Evolutionary conservation across 2,113 vertebrate species (phyloP), one percentile per base, ranked within the genome.

Genomic region (Scopus umbretta): DNA sequence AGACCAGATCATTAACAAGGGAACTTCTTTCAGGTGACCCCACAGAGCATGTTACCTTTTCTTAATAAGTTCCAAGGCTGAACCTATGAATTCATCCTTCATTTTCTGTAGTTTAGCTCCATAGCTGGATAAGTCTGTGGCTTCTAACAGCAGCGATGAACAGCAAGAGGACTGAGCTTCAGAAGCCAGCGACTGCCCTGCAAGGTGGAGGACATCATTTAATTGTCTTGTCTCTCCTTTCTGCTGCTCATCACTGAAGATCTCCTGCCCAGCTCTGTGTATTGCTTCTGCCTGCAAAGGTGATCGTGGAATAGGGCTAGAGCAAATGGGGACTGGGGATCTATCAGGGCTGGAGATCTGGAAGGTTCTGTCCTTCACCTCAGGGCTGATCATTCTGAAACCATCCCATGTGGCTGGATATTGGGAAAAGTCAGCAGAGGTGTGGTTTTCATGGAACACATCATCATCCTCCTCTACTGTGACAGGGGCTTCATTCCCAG

Each of bases 71-170:
- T 99, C 99, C 97, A 99, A 96, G 18, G 98, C 98, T 5, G 98
- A 99, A 73, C 98, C 98, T 80, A 99, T 98, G 94, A 99, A 98
- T 80, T 98, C 99, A 34, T 99, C 98, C 97, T 98, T 99, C 98
- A 99, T 99, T 97, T 98, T 99, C 80, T 99, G 99, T 80, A 99
- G 98, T 91, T 98, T 99, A 94, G 98, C 98, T 89, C 99, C 98
- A 32, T 99, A 99, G 94, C 98, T 98, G 74, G 99, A 99, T 68
- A 99, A 97, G 86, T 99, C 98, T 22, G 98, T 98, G 72, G 98
- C 98, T 93, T 99, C 99, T 97, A 99, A 97, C 32, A 99, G 97
- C 55, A 99, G 97, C 12, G 98, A 98, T 15, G 99, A 98, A 96
- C 98, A 99, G 97, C 99, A 99, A 97, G 98, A 99, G 96, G 98